Conservation (phyloP, 2,797 vertebrate species). For the Propithecus perrieri region DNA sequence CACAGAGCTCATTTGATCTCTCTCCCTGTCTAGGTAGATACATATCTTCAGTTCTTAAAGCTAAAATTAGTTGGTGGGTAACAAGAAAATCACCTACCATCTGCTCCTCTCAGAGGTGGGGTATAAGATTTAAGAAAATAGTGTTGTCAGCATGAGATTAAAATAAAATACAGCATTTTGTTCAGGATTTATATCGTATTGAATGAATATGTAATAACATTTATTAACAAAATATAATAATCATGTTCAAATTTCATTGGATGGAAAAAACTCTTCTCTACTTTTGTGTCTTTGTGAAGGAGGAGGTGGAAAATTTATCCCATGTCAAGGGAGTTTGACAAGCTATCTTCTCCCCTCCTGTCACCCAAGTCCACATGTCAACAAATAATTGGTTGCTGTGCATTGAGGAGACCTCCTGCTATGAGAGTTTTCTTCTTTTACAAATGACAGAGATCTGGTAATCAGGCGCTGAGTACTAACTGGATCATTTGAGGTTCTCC, state of each 20-base stretch:
- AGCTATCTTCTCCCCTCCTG: not conserved
- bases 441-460: not conserved
- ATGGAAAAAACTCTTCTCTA: not conserved
- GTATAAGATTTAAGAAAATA: not conserved
- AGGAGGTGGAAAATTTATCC: not conserved
- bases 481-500: not conserved
- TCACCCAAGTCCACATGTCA: not conserved
- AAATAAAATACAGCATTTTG: slow-evolving; percentile 9
- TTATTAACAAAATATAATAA: slow-evolving; percentile 52
- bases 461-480: not conserved
- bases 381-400: not conserved
- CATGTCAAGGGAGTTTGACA: not conserved
- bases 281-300: slow-evolving; percentile 10
- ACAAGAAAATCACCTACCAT: not conserved
- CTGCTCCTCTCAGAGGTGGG: not conserved
- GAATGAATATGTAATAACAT: slow-evolving; percentile 27
- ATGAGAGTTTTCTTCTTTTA: not conserved
- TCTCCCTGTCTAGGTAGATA: not conserved
- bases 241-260: not conserved
- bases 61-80: not conserved
- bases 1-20: not conserved
- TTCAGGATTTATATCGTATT: not conserved
- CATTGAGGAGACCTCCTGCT: not conserved
- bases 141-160: not conserved
- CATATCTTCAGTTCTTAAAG: not conserved